phyloP scores from a whole-genome alignment of 2,113 vertebrate genomes.

The Laterallus jamaicensis region DNA sequence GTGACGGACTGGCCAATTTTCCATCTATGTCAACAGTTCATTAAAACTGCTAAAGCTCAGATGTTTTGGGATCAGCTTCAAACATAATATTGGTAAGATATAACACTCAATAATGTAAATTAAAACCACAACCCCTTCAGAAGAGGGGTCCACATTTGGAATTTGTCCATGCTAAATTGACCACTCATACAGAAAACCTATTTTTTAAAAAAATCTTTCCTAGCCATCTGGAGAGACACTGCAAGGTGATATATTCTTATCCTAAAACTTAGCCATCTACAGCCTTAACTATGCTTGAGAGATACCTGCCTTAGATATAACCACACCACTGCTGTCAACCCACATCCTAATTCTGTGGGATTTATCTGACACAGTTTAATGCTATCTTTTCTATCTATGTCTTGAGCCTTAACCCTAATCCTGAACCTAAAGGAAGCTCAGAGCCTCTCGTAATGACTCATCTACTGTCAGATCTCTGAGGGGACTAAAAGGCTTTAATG shows the following conservation, averaged over 20 bases:
- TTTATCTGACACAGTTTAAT: neutral
- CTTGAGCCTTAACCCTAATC: neutral
- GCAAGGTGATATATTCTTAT: neutral
- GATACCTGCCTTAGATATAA: neutral
- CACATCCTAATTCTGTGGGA: neutral
- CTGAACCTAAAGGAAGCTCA: neutral
- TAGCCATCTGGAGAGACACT: neutral
- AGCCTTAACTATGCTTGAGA: neutral
- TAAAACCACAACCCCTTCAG: neutral
- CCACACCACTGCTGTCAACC: neutral
- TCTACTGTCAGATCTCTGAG: neutral
- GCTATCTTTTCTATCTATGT: neutral
- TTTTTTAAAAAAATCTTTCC: neutral
- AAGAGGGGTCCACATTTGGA: neutral
- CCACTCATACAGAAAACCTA: neutral
- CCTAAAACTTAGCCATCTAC: neutral
- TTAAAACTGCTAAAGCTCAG: neutral
- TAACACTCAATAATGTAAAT: neutral
- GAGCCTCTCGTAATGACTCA: neutral
- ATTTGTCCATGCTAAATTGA: neutral
- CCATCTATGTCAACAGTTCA: neutral
- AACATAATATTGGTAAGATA: neutral
- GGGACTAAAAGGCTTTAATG: neutral
- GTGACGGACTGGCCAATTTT: neutral
- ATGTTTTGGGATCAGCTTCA: neutral